phyloP scores from a whole-genome alignment of 2,888 invertebrate species.

The Phragmatobia fuliginosa region DNA sequence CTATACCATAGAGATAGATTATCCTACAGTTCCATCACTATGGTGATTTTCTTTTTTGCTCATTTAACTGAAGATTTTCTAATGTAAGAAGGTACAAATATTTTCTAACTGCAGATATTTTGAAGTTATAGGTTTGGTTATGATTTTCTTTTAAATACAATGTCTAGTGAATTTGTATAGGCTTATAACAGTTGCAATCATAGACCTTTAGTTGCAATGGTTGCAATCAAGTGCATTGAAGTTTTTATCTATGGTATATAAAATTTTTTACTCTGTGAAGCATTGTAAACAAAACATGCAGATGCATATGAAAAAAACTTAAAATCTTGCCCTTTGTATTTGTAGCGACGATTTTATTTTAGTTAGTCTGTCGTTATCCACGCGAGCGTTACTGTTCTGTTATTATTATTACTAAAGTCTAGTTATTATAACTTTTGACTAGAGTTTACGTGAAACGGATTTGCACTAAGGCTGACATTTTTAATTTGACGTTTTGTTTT shows the following conservation, averaged over 20 bases:
- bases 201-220: no score
- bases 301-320: not conserved
- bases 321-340: not conserved
- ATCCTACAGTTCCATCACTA: no score
- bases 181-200: no score
- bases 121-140: no score
- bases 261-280: not conserved
- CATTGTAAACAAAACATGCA: not conserved
- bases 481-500: constrained; percentile 67
- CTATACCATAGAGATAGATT: no score
- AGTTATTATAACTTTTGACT: not conserved
- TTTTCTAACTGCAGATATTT: no score
- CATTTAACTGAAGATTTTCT: no score
- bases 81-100: no score
- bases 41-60: no score
- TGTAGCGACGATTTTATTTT: not conserved
- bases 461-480: constrained; percentile 50
- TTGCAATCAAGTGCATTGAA: not conserved
- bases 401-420: not conserved
- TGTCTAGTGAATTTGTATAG: no score
- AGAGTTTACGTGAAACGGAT: constrained; percentile 42
- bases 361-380: not conserved
- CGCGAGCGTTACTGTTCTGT: not conserved
- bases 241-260: not conserved
- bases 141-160: no score